Conservation (phyloP, 2,797 vertebrate species). For the Chelon auratus region DNA sequence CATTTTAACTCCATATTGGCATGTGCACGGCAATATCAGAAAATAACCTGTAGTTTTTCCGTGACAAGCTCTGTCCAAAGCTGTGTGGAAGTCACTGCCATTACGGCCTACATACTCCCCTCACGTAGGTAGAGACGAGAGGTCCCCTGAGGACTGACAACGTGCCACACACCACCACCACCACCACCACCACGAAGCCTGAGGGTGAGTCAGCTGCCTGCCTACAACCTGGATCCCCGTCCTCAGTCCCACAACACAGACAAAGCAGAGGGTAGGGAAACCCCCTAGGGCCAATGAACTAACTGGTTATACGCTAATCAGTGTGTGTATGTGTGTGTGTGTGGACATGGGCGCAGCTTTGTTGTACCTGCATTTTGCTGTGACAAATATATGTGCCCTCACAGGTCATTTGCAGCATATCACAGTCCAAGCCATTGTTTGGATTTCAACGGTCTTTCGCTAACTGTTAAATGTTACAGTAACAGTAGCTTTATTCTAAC, state of each 20-base stretch:
- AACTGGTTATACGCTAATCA: slow-evolving; percentile 40
- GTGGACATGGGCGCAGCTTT: slow-evolving; percentile 23
- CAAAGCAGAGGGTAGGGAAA: slow-evolving; percentile 68
- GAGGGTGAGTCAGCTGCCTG: slow-evolving; percentile 78
- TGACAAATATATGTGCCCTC: background rate
- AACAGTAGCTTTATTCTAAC: background rate
- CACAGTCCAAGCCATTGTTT: background rate
- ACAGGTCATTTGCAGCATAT: background rate
- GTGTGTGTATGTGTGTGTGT: slow-evolving; percentile 25
- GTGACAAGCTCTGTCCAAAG: slow-evolving; percentile 46
- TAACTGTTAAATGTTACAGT: background rate
- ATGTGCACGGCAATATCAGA: slow-evolving; percentile 23
- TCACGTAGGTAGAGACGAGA: slow-evolving; percentile 70
- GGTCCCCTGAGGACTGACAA: slow-evolving; percentile 74
- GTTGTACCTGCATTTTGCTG: slow-evolving; percentile 26
- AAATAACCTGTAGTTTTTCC: slow-evolving; percentile 38
- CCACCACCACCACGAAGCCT: slow-evolving; percentile 68
- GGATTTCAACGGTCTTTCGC: background rate
- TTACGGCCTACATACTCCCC: slow-evolving; percentile 61
- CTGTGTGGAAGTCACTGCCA: slow-evolving; percentile 56
- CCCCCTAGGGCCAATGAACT: slow-evolving; percentile 49
- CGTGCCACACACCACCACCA: slow-evolving; percentile 74
- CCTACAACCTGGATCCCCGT: slow-evolving; percentile 74
- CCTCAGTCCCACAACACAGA: slow-evolving; percentile 68
- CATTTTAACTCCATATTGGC: slow-evolving; percentile 14